Percentiles rank a stretch among this genome's conserved stretches.
Evolutionary conservation across 1,140 invertebrate species (phyloP).

Genomic region (Triops cancriformis): DNA sequence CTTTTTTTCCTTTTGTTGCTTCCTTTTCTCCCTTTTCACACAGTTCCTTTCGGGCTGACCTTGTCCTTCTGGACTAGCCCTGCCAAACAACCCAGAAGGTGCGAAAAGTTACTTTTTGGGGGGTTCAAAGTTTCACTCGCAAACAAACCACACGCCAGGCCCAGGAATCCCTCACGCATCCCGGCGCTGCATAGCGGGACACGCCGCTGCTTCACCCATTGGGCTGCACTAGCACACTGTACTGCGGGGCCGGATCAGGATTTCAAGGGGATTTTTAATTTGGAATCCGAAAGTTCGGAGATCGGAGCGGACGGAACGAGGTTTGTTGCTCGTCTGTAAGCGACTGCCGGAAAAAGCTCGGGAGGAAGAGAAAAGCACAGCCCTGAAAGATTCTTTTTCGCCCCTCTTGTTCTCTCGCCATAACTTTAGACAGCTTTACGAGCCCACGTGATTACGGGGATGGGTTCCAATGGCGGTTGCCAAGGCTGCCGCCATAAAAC

Average conservation of each 20-base stretch:
- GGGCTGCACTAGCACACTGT: no score
- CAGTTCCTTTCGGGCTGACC: neutral
- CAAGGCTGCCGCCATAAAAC: slow-evolving; percentile 12
- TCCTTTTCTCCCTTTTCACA: neutral
- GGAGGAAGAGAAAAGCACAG: neutral
- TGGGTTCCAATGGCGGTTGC: slow-evolving; percentile 14
- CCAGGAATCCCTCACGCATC: no score
- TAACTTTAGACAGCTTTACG: slow-evolving; percentile 26
- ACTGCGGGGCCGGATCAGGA: no score
- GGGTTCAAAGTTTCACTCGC: neutral
- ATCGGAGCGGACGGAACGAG: neutral
- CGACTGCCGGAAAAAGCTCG: slow-evolving; percentile 12
- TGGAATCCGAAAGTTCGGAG: neutral
- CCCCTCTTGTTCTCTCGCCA: slow-evolving; percentile 11
- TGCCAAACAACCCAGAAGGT: neutral
- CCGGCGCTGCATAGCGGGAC: no score
- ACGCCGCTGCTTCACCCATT: no score
- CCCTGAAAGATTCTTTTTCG: neutral
- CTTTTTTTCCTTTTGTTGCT: neutral
- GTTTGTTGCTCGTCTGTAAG: slow-evolving; percentile 7
- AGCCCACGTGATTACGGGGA: slow-evolving; percentile 24
- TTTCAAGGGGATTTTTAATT: no score
- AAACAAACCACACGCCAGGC: neutral
- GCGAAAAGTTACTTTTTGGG: neutral
- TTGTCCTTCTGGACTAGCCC: neutral